Base-by-base conservation (phyloP, 2,888 invertebrate species). In the Osmoderma eremita region DNA sequence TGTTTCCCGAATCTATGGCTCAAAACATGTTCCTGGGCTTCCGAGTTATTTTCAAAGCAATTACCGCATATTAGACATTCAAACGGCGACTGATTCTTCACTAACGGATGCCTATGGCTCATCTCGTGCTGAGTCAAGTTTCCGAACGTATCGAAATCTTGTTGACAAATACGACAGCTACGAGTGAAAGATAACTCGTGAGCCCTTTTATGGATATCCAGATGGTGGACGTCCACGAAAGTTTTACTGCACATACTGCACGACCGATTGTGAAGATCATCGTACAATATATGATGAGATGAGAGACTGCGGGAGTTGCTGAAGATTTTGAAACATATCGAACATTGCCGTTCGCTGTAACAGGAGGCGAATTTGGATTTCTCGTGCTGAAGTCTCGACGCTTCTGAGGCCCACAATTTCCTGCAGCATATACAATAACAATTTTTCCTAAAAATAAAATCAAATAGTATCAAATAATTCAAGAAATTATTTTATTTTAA, bases 341-440 rank as follows among this genome's bases (percentile, higher is more conserved):
- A 4, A 20, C 49, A 49, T n/a, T 49, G 18, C 2, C 22, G 49
- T 3, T 18, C 6, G 6, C 20, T 18, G 1, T 20, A 22, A n/a
- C 4, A 5, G 17, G 17, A 15, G 3, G 5, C 1, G 17, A 15
- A 42, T 42, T 42, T 42, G 4, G 42, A 3, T n/a, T 17, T 5
- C 12, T 42, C 42, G 17, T 42, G 42, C 6, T 42, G 13, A 5
- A n/a, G 5, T 13, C 42, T 13, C 3, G 3, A 17, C 1, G n/a
- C 1, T 1, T 12, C 15, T 13, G 42, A 10, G n/a, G 10, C 3
- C 42, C 42, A 42, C 3, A 17, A 42, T 17, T 42, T 42, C 17
- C 42, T 13, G n/a, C 42, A 42, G 17, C 42, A 42, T 42, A 42
- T 42, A 6, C 42, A 42, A 13, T 42, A 42, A 42, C 5, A 42